phyloP scores from a whole-genome alignment of 2,888 invertebrate species.

The Lepetodrilus schrolli region DNA sequence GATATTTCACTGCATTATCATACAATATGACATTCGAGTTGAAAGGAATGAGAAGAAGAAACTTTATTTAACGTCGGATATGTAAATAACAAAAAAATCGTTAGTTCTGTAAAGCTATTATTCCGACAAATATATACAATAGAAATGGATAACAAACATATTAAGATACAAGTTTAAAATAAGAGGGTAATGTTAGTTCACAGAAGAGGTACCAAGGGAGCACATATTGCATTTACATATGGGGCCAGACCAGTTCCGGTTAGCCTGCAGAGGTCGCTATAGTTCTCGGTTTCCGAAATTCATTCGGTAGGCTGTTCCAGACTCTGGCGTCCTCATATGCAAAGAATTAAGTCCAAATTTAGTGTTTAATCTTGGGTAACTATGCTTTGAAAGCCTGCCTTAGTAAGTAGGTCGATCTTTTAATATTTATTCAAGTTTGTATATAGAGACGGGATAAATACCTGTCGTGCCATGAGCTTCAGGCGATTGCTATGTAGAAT shows the following conservation, averaged over 20 bases:
- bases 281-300: neutral
- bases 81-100: neutral
- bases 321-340: neutral
- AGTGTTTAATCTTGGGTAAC: too few species aligned
- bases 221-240: neutral
- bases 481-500: neutral
- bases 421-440: neutral
- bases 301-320: neutral
- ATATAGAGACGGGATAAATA: neutral
- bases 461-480: neutral
- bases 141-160: neutral
- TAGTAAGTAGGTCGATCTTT: neutral
- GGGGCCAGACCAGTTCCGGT: neutral
- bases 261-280: neutral
- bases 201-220: neutral
- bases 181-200: neutral
- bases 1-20: too few species aligned
- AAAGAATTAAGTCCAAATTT: neutral
- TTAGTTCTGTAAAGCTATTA: neutral
- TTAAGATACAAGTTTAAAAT: neutral
- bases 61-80: neutral
- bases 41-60: too few species aligned
- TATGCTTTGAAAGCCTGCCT: neutral
- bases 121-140: neutral
- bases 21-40: too few species aligned